A percentile compares a stretch with the other conserved stretches of the same genome.
Evolutionary conservation across 1,140 invertebrate genomes (phyloP).

Genomic region (Papilio xuthus): DNA sequence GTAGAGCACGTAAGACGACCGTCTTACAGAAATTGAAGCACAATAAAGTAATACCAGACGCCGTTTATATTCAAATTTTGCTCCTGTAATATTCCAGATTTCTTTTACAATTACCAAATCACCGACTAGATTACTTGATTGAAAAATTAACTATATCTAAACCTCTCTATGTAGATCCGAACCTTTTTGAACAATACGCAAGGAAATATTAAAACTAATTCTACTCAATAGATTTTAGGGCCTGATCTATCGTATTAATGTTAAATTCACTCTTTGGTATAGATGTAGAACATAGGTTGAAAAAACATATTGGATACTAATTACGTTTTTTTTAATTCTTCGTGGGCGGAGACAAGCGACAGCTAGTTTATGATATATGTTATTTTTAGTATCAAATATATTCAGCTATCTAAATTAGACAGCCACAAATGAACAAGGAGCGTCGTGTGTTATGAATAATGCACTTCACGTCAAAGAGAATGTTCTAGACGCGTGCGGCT

Average conservation of each 20-base stretch:
- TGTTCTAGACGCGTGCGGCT: not conserved
- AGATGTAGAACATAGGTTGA: too few relatives aligned
- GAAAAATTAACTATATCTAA: not conserved
- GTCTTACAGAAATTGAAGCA: conserved; percentile 25
- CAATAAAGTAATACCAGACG: conserved; percentile 29
- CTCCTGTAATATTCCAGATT: conserved; percentile 14
- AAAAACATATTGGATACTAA: too few relatives aligned
- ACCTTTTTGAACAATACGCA: not conserved
- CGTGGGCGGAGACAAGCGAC: too few relatives aligned
- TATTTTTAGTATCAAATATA: not conserved
- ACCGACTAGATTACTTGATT: not conserved
- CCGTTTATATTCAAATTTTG: conserved; percentile 30
- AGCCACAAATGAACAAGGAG: conserved; percentile 3
- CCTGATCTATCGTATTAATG: too few relatives aligned
- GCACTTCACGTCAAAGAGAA: conserved; percentile 1
- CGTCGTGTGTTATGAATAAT: conserved; percentile 14
- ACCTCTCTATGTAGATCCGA: not conserved
- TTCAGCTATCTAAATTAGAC: not conserved
- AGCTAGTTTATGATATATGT: too few relatives aligned
- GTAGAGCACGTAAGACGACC: not conserved
- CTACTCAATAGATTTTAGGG: not conserved
- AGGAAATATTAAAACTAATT: too few relatives aligned
- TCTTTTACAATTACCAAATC: conserved; percentile 8
- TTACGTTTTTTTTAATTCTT: too few relatives aligned
- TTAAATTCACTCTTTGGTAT: too few relatives aligned